These are phyloP conservation scores for Herpailurus yagouaroundi DNA, from an alignment of 2,113 vertebrate species.

Conservation along the genomic window DNA sequence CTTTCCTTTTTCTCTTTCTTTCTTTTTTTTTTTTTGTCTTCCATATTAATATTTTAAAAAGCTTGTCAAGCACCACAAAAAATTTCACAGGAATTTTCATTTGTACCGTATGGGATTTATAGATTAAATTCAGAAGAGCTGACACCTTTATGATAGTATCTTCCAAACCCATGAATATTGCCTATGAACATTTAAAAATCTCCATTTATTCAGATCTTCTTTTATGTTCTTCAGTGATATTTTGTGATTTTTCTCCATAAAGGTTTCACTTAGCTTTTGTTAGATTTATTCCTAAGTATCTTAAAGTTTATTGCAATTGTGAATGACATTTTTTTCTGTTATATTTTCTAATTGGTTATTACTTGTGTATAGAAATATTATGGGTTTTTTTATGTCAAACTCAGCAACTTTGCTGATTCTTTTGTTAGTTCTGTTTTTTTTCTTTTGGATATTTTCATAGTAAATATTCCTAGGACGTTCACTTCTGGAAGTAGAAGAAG, in stretches of 20 bases:
- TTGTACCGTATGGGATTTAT: conserved; percentile 58
- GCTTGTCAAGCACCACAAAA: conserved; percentile 29
- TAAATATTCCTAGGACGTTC: neutral
- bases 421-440: neutral
- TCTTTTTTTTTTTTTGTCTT: neutral
- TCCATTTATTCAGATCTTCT: conserved; percentile 56
- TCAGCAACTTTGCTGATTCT: neutral
- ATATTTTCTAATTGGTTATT: conserved; percentile 51
- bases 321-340: conserved; percentile 6
- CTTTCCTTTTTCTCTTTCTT: too few relatives aligned
- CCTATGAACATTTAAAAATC: conserved; percentile 41
- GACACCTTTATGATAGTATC: conserved; percentile 47
- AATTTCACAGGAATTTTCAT: conserved; percentile 36
- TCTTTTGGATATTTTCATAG: neutral
- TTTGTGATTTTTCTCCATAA: conserved; percentile 55
- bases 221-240: conserved; percentile 58
- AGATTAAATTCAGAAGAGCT: conserved; percentile 52
- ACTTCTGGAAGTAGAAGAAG: neutral
- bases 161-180: conserved; percentile 39
- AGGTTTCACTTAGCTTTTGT: neutral
- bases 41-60: conserved; percentile 54
- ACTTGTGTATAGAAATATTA: neutral
- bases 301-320: conserved; percentile 13
- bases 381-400: neutral
- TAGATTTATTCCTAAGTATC: conserved; percentile 53